phyloP scores from a whole-genome alignment of 2,888 invertebrate species.

The Podabrus alpinus region DNA sequence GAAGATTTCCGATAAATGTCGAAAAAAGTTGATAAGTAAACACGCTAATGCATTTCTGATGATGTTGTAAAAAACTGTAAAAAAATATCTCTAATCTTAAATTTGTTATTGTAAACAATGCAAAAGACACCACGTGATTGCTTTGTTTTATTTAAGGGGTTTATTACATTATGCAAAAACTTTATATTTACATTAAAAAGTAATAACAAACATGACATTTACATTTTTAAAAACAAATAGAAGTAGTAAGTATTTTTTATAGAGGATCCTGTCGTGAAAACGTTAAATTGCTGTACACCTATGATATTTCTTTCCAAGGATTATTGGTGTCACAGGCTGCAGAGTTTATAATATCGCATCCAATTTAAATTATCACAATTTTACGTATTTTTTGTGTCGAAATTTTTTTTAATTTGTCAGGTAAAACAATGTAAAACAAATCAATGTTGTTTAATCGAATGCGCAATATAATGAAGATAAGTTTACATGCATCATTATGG shows the following conservation, averaged over 20 bases:
- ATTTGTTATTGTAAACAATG: not conserved
- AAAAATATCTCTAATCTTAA: not conserved
- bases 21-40: slow-evolving; percentile 16
- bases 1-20: slow-evolving; percentile 12
- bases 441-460: not conserved
- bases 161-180: not conserved
- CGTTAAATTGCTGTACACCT: not conserved
- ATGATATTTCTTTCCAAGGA: not conserved
- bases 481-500: too few species aligned
- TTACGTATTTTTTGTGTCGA: not conserved
- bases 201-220: not conserved
- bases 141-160: not conserved
- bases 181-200: not conserved
- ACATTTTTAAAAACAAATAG: not conserved
- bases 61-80: slow-evolving; percentile 12
- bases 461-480: not conserved
- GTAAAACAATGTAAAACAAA: not conserved
- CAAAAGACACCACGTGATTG: not conserved
- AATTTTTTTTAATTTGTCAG: not conserved
- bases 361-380: not conserved
- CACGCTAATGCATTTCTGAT: slow-evolving; percentile 18
- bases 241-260: not conserved
- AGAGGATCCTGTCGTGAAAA: not conserved
- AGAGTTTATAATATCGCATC: too few species aligned
- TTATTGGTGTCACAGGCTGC: not conserved